phyloP scores from a whole-genome alignment of 2,113 vertebrate species.

The Cricetomys ansorgei region DNA sequence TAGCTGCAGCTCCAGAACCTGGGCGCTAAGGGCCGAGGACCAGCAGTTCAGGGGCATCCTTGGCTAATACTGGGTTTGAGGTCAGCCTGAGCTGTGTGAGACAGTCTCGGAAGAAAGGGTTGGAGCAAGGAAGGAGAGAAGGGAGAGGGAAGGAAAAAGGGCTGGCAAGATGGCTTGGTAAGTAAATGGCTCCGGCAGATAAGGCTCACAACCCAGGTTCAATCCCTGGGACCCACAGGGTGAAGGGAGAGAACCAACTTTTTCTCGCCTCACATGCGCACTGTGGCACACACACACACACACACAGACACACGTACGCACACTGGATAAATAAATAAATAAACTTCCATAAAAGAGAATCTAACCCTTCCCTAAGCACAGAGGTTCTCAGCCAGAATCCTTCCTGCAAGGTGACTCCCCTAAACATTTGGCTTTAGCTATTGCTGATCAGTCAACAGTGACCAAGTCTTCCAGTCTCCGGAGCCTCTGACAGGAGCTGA shows the following conservation, averaged over 20 bases:
- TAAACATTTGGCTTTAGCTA: background rate
- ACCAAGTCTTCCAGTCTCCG: background rate
- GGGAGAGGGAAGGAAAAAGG: background rate
- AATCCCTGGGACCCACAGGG: background rate
- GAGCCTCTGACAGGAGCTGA: background rate
- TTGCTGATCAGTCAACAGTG: background rate
- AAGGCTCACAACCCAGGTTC: background rate
- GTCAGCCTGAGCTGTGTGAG: background rate
- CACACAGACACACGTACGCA: no score
- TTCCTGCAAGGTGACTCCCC: background rate
- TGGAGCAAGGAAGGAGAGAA: background rate
- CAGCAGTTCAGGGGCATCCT: background rate
- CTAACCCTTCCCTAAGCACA: background rate
- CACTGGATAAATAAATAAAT: background rate
- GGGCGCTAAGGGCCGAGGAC: background rate
- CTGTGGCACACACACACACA: background rate
- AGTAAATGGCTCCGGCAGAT: background rate
- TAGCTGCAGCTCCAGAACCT: background rate
- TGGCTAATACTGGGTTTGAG: background rate
- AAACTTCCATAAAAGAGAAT: background rate
- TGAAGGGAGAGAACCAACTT: background rate
- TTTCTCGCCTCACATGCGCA: background rate
- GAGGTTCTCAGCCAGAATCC: background rate
- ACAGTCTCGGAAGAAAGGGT: background rate
- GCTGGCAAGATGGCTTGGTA: background rate